Conservation (phyloP, 2,113 vertebrate species). For the Chloropsis hardwickii region DNA sequence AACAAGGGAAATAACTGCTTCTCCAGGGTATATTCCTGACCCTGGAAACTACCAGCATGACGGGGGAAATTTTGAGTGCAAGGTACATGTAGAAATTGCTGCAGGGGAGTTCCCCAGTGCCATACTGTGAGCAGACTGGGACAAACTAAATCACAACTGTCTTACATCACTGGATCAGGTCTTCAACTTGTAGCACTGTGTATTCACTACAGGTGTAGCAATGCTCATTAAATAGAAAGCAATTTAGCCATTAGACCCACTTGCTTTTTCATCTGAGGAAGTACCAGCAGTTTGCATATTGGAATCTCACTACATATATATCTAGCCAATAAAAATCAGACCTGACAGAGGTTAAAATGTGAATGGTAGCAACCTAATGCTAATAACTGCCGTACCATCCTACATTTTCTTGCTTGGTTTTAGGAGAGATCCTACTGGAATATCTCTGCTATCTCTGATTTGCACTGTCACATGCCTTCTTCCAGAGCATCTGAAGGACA, state of each 20-base stretch:
- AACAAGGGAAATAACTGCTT: not conserved
- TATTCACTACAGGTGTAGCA: not conserved
- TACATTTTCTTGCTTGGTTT: not conserved
- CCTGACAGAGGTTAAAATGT: not conserved
- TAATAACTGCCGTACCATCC: not conserved
- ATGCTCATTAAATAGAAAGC: not conserved
- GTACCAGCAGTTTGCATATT: not conserved
- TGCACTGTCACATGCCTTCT: not conserved
- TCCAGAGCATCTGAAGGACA: constrained; percentile 40
- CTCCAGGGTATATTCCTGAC: not conserved
- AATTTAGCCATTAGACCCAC: not conserved
- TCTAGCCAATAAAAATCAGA: not conserved
- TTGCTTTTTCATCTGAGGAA: not conserved
- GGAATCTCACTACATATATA: not conserved
- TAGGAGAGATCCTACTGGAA: not conserved
- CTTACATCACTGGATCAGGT: not conserved
- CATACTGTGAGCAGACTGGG: not conserved
- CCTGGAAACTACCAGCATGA: not conserved
- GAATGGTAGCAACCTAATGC: not conserved
- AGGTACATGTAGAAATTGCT: not conserved
- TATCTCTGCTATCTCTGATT: not conserved
- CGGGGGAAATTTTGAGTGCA: not conserved
- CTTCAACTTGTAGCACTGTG: not conserved
- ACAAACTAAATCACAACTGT: not conserved
- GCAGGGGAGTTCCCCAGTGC: not conserved